Conservation (phyloP, 2,113 vertebrate genomes). For the Leucopsar rothschildi region DNA sequence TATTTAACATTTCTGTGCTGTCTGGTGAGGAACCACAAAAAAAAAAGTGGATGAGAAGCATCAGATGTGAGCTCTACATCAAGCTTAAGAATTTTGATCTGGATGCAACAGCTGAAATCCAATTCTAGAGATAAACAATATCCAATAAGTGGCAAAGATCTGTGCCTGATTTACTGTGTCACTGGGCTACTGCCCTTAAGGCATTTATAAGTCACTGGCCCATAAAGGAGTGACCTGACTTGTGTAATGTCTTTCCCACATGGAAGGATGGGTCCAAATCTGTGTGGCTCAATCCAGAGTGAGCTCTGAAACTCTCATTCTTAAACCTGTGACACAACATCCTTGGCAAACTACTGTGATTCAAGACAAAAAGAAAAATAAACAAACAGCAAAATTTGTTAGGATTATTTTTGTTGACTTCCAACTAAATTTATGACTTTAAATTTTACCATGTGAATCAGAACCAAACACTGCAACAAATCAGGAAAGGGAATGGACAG, state of each 20-base stretch:
- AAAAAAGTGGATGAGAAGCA: neutral
- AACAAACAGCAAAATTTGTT: neutral
- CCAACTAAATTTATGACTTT: neutral
- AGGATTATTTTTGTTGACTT: neutral
- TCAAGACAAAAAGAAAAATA: neutral
- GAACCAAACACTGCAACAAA: neutral
- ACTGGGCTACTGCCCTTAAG: neutral
- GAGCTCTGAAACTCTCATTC: neutral
- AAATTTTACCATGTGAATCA: neutral
- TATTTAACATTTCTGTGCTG: neutral
- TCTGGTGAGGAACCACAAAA: neutral
- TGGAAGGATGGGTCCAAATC: neutral
- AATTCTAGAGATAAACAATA: neutral
- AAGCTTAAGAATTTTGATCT: neutral
- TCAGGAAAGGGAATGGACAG: neutral
- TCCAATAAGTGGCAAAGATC: neutral
- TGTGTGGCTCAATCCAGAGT: neutral
- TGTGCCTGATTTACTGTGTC: neutral
- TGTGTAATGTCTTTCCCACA: neutral
- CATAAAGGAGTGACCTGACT: neutral
- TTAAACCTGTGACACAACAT: neutral
- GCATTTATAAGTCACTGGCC: neutral
- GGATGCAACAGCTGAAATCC: neutral
- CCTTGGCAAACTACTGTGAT: neutral
- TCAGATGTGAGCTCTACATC: neutral